Evolutionary conservation across 2,797 vertebrate species (phyloP).

Genomic region (Florisuga fusca): DNA sequence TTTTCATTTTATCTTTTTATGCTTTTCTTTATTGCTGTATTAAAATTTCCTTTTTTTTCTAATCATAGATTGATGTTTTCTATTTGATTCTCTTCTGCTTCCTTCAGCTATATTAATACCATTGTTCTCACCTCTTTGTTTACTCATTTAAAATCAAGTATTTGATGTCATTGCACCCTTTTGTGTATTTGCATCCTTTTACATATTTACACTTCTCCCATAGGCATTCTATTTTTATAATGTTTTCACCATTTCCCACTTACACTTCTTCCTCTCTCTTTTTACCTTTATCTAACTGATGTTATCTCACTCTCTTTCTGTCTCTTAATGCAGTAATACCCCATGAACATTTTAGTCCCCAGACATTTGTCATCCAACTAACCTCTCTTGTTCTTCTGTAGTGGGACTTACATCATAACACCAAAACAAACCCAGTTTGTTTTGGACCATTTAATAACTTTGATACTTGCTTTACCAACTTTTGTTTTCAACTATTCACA

Average conservation of each 20-base stretch:
- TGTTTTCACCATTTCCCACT: neutral
- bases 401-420: neutral
- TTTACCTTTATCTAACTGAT: neutral
- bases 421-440: too few species aligned
- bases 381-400: neutral
- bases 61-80: neutral
- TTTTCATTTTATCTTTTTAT: neutral
- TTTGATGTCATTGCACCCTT: neutral
- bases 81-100: neutral
- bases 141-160: neutral
- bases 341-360: neutral
- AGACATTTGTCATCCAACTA: neutral
- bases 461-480: neutral
- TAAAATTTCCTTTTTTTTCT: neutral
- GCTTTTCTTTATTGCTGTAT: neutral
- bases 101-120: neutral
- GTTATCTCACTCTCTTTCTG: neutral
- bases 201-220: neutral
- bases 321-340: neutral
- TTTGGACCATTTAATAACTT: neutral
- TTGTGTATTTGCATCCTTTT: neutral
- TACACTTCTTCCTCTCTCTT: neutral
- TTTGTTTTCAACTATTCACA: too few species aligned
- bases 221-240: neutral
- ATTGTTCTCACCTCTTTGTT: neutral